Conservation (phyloP, 2,113 vertebrate species). For the Phoxinus phoxinus region DNA sequence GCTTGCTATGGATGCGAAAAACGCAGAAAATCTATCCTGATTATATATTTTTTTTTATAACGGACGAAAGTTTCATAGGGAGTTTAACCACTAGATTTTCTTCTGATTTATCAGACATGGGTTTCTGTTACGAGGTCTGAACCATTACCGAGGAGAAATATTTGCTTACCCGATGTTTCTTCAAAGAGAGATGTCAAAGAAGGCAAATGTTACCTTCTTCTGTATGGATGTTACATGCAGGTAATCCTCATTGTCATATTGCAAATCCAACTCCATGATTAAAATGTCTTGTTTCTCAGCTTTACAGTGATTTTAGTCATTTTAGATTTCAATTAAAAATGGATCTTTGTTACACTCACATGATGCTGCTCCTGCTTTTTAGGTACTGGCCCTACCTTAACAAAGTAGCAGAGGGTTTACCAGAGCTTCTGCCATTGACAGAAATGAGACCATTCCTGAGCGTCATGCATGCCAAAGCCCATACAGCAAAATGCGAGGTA, state of each 20-base stretch:
- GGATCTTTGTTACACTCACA: background rate
- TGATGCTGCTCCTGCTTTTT: background rate
- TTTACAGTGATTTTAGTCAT: background rate
- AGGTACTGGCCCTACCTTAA: slow-evolving; percentile 4
- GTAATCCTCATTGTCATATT: background rate
- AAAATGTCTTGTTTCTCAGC: background rate
- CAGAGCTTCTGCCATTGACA: background rate
- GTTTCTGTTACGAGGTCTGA: background rate
- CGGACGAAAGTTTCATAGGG: no score
- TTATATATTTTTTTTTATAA: no score
- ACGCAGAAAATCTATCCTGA: no score
- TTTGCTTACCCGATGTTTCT: background rate
- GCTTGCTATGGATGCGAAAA: no score
- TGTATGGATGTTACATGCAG: background rate
- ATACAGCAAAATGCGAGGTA: slow-evolving; percentile 24
- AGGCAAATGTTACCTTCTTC: slow-evolving; percentile 1
- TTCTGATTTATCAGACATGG: background rate
- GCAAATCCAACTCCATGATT: slow-evolving; percentile 2
- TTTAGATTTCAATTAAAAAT: background rate
- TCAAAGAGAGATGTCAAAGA: slow-evolving; percentile 5
- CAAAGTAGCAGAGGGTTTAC: background rate
- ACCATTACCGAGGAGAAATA: background rate
- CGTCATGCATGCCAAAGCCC: background rate
- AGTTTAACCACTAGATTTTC: background rate
- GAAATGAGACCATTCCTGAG: background rate